phyloP scores from a whole-genome alignment of 2,888 invertebrate species.

The Drosophila lacicola region DNA sequence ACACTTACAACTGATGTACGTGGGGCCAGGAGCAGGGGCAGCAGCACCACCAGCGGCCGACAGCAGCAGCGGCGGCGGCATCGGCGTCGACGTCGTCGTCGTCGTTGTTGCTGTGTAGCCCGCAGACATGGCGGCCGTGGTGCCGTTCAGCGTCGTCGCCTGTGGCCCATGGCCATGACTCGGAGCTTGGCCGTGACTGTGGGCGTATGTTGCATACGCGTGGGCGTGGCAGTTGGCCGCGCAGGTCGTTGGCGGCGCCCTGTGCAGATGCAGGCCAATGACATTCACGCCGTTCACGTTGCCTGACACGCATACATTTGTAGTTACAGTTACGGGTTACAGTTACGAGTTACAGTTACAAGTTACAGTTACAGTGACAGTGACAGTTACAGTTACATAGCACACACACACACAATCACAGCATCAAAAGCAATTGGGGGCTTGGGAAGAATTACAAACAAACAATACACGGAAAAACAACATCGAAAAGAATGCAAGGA shows the following conservation, averaged over 20 bases:
- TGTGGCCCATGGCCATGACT: slow-evolving; percentile 16
- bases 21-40: slow-evolving; percentile 39
- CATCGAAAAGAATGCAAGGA: slow-evolving; percentile 28
- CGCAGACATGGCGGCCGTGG: slow-evolving; percentile 2
- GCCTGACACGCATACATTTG: slow-evolving; percentile 85
- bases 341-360: slow-evolving; percentile 31
- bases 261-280: slow-evolving; percentile 87
- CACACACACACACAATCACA: slow-evolving; percentile 26
- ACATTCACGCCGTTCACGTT: slow-evolving; percentile 91
- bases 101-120: slow-evolving; percentile 15
- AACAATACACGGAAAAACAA: slow-evolving; percentile 42
- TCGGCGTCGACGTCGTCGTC: slow-evolving; percentile 18
- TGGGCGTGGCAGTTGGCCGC: slow-evolving; percentile 62
- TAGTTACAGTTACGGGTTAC: slow-evolving; percentile 44
- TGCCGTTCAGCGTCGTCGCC: slow-evolving; percentile 25
- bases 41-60: slow-evolving; percentile 34
- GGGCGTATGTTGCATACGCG: slow-evolving; percentile 45
- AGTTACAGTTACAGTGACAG: slow-evolving; percentile 28
- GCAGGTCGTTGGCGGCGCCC: slow-evolving; percentile 76
- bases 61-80: slow-evolving; percentile 33
- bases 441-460: slow-evolving; percentile 19
- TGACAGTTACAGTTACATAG: slow-evolving; percentile 28
- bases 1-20: slow-evolving; percentile 83
- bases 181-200: slow-evolving; percentile 46
- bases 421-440: too few species aligned